Evolutionary conservation across 2,797 vertebrate species (phyloP), one percentile per base, ranked within the genome.

Genomic region (Pampus argenteus): DNA sequence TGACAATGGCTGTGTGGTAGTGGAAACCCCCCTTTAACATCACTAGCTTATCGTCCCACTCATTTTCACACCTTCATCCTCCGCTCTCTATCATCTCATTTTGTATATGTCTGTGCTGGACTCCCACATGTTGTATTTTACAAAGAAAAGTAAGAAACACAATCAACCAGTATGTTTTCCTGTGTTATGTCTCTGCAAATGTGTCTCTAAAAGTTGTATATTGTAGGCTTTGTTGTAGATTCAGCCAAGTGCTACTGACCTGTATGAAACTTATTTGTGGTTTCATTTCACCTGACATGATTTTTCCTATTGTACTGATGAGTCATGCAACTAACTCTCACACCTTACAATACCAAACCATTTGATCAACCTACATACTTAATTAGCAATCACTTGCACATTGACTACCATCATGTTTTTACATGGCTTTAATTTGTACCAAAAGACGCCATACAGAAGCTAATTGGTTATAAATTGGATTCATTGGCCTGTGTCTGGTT

Each of bases 21-120:
- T 86, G 91, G 91, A 92, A 92, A 91, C 86, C 88, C 89, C 89
- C 89, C 82, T 76, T 3, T 7, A 76, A 74, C 73, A 47, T 71
- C 48, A 77, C 64, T 36, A 52, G 66, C 79, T 78, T 82, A 54
- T 79, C 73, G 1, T 81, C 76, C 83, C 71, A 83, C 87, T 84
- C 83, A 22, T 85, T 91, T 91, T 93, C 91, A 91, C 91, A 92
- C 91, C 92, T 92, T 63, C 54, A 51, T 69, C 60, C 66, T 68
- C 67, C 65, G 6, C 80, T 55, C 66, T 81, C 59, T 55, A 31
- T 66, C 55, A 76, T 66, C 71, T 76, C 70, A 64, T 66, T 78
- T 22, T 69, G 29, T 79, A 47, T 82, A 70, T 78, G 74, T 80
- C 60, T 83, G 65, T 56, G 13, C 68, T 34, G 66, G 77, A 50